Conservation (phyloP, 2,797 vertebrate genomes). For the Babyrousa celebensis region DNA sequence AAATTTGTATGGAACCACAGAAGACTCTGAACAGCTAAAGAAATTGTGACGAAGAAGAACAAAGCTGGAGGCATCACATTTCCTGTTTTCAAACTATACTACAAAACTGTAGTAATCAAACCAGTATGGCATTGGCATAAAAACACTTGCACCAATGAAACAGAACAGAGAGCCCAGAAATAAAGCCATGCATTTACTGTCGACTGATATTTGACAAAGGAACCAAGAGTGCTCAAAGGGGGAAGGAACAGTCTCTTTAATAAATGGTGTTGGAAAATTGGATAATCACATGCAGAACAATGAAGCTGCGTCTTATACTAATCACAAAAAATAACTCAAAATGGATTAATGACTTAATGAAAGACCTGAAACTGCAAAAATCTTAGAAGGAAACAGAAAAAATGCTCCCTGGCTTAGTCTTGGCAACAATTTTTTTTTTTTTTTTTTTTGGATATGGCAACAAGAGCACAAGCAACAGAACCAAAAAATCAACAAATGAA, state of each 20-base stretch:
- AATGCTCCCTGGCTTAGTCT: background rate
- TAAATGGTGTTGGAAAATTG: background rate
- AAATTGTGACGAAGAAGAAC: background rate
- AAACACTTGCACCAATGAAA: background rate
- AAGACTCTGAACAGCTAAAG: background rate
- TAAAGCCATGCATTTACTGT: background rate
- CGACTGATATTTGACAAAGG: background rate
- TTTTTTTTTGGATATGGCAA: background rate
- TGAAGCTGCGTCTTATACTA: background rate
- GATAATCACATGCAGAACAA: background rate
- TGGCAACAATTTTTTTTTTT: background rate
- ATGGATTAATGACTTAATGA: background rate
- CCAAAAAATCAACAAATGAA: background rate
- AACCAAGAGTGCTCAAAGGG: background rate
- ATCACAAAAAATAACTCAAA: conserved; percentile 4
- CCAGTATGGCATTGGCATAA: background rate
- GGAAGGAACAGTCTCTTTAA: background rate
- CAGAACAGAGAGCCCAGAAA: background rate
- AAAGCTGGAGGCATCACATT: background rate
- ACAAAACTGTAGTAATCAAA: background rate
- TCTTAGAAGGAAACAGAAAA: background rate
- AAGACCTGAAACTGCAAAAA: background rate
- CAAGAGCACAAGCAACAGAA: background rate
- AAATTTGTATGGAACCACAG: background rate
- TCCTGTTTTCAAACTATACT: background rate